Conservation (phyloP, 1,140 invertebrate species). For the Parapsyche elsis region DNA sequence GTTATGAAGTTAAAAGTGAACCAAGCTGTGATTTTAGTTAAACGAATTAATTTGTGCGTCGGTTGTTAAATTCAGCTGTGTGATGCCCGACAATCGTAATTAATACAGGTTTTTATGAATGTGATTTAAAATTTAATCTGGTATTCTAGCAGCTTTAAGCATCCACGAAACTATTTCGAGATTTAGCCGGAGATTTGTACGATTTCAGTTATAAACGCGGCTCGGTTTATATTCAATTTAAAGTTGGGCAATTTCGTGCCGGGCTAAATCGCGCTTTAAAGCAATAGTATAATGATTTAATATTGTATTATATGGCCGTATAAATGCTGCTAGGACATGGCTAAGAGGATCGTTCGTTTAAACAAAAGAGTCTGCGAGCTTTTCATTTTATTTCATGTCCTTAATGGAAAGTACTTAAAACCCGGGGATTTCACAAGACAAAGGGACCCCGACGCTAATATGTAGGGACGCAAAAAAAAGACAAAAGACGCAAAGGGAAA, state of each 20-base stretch:
- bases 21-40: too few relatives aligned
- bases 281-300: slow-evolving; percentile 36
- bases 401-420: slow-evolving; percentile 52
- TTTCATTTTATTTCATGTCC: slow-evolving; percentile 53
- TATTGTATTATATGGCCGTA: slow-evolving; percentile 37
- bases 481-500: slow-evolving; percentile 13
- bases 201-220: too few relatives aligned
- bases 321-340: slow-evolving; percentile 23
- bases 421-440: slow-evolving; percentile 45
- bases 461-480: slow-evolving; percentile 14
- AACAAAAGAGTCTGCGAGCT: slow-evolving; percentile 46
- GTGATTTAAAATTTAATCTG: too few relatives aligned
- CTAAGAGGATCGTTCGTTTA: slow-evolving; percentile 52
- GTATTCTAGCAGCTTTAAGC: too few relatives aligned
- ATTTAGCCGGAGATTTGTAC: too few relatives aligned
- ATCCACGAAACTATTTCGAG: too few relatives aligned
- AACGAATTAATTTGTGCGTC: too few relatives aligned
- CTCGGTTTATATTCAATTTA: slow-evolving; percentile 26
- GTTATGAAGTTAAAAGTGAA: too few relatives aligned
- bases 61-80: too few relatives aligned
- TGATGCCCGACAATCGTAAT: too few relatives aligned
- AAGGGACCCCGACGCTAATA: slow-evolving; percentile 31
- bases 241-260: slow-evolving; percentile 23
- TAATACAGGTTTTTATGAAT: too few relatives aligned
- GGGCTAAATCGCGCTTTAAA: slow-evolving; percentile 1